phyloP scores from a whole-genome alignment of 2,113 vertebrate genomes.

The Bungarus multicinctus region DNA sequence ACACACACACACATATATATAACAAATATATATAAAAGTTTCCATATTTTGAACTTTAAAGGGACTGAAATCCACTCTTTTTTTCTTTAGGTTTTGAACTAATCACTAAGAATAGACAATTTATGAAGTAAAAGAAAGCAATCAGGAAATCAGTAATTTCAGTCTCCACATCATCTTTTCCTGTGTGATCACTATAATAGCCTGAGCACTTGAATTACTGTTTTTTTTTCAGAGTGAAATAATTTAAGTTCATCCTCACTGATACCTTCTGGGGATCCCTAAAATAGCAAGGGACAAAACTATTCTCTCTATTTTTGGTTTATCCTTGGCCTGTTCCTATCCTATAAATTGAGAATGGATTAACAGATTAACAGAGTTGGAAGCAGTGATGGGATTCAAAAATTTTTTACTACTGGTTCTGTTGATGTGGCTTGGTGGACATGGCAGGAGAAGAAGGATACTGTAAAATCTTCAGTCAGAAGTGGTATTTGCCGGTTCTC shows the following conservation, averaged over 20 bases:
- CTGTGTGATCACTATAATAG: not conserved
- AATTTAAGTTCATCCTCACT: not conserved
- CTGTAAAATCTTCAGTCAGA: too few species aligned
- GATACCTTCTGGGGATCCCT: not conserved
- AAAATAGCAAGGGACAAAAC: not conserved
- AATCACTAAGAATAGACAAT: not conserved
- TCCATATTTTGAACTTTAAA: not conserved
- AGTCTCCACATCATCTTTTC: not conserved
- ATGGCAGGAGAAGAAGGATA: too few species aligned
- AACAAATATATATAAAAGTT: too few species aligned
- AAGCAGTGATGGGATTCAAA: too few species aligned
- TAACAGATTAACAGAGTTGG: too few species aligned
- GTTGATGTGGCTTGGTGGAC: too few species aligned
- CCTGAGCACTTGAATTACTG: not conserved
- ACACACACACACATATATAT: too few species aligned
- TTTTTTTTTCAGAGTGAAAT: not conserved
- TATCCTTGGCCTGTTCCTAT: not conserved
- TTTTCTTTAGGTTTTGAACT: not conserved
- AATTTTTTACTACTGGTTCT: too few species aligned
- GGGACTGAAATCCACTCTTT: not conserved
- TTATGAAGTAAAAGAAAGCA: constrained; percentile 5
- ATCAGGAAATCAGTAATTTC: not conserved
- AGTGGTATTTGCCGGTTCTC: too few species aligned
- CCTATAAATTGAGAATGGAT: not conserved
- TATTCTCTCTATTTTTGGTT: too few species aligned